Percentiles rank a stretch among this genome's conserved stretches.
Evolutionary conservation across 2,888 invertebrate species (phyloP).

Genomic region (Perdita meconis): DNA sequence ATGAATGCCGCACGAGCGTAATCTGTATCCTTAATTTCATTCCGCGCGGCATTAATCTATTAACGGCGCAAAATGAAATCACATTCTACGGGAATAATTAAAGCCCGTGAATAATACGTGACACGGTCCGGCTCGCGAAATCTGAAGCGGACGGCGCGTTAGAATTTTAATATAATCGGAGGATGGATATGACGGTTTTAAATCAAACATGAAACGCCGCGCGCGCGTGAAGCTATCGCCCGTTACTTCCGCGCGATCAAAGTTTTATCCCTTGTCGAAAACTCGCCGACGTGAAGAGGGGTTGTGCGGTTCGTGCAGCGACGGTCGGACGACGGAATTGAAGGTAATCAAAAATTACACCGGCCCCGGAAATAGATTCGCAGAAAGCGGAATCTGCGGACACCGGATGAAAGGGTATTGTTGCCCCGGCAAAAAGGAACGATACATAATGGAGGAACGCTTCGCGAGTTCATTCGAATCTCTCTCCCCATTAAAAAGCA

Average conservation of each 20-base stretch:
- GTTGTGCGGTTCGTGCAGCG: not conserved
- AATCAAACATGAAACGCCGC: not conserved
- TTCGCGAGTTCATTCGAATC: constrained; percentile 8
- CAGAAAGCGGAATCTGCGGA: not conserved
- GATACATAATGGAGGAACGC: constrained; percentile 42
- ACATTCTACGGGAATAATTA: constrained; percentile 14
- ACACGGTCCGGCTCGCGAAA: not conserved
- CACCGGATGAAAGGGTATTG: constrained; percentile 16
- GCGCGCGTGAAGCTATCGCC: not conserved
- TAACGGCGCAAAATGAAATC: constrained; percentile 2
- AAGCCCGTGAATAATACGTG: constrained; percentile 1
- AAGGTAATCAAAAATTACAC: constrained; percentile 20
- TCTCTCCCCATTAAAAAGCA: constrained; percentile 47
- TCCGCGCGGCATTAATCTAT: constrained; percentile 6
- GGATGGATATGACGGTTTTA: not conserved
- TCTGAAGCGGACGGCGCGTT: not conserved
- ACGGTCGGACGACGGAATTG: not conserved
- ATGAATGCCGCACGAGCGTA: not conserved
- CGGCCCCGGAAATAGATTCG: not conserved
- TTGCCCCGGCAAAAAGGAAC: constrained; percentile 25
- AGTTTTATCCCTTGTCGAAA: constrained; percentile 5
- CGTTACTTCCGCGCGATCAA: not conserved
- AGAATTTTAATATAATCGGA: constrained; percentile 19
- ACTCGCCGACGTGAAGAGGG: not conserved
- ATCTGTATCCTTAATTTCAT: not conserved